These are phyloP conservation scores for Oncorhynchus mykiss DNA, from an alignment of 2,113 vertebrate species.

Conservation along the genomic window DNA sequence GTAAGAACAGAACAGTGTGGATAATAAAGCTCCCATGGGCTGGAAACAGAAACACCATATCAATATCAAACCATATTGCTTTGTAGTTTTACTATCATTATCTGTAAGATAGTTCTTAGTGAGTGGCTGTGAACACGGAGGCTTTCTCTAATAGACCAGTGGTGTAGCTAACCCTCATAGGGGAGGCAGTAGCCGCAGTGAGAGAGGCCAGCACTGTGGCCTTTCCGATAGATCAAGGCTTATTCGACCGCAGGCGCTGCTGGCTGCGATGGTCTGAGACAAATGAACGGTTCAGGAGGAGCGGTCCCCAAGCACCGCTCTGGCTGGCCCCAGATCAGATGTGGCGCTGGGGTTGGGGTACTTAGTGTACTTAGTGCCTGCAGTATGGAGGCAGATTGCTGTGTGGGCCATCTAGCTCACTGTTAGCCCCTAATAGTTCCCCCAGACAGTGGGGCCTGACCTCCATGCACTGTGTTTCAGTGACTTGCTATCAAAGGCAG, in stretches of 20 bases:
- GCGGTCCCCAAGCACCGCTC: constrained; percentile 55
- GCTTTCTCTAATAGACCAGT: background rate
- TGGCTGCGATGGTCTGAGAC: constrained; percentile 45
- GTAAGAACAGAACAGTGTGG: background rate
- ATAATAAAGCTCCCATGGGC: background rate
- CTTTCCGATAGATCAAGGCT: constrained; percentile 65
- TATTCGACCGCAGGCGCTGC: constrained; percentile 50
- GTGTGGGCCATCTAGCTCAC: constrained; percentile 26
- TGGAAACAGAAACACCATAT: background rate
- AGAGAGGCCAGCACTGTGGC: background rate
- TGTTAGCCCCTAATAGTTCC: constrained; percentile 67
- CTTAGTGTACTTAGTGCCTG: constrained; percentile 47
- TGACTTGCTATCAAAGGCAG: background rate
- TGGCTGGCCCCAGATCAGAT: constrained; percentile 38
- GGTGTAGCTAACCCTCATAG: background rate
- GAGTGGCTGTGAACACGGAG: background rate
- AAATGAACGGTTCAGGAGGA: constrained; percentile 67
- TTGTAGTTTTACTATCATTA: background rate
- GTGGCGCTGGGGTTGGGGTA: constrained; percentile 24
- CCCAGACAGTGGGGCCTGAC: constrained; percentile 67
- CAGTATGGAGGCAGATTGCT: constrained; percentile 40
- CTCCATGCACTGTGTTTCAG: constrained; percentile 24
- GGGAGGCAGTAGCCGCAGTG: background rate
- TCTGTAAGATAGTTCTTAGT: background rate
- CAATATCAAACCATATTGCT: background rate